A percentile compares a stretch with the other conserved stretches of the same genome.
phyloP scores from a whole-genome alignment of 2,888 invertebrate species.

The Tetrapedia diversipes region DNA sequence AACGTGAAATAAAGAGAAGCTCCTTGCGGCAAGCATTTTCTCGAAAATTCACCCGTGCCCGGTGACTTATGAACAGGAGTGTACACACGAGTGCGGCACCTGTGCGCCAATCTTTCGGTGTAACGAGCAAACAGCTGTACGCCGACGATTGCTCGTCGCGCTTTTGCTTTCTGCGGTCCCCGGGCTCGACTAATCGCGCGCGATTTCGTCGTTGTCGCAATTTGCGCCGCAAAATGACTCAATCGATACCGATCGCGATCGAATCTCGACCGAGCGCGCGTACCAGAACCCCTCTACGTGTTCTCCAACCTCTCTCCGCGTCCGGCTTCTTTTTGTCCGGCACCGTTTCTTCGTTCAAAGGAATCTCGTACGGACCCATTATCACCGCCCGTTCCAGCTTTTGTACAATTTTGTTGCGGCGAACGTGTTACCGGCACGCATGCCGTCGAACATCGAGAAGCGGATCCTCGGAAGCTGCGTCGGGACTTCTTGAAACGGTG shows the following conservation, averaged over 20 bases:
- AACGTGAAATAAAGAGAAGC: no score
- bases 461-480: constrained; percentile 38
- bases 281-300: background rate
- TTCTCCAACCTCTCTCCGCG: background rate
- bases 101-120: no score
- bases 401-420: constrained; percentile 65
- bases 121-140: constrained; percentile 47
- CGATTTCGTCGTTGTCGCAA: constrained; percentile 30
- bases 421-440: constrained; percentile 54
- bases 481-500: constrained; percentile 32
- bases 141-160: background rate
- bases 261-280: background rate
- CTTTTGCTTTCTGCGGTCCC: background rate
- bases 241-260: constrained; percentile 12
- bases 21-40: no score
- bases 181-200: constrained; percentile 17
- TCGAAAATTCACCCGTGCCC: no score
- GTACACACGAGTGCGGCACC: constrained; percentile 44
- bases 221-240: constrained; percentile 17
- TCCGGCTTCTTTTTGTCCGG: background rate
- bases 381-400: constrained; percentile 51
- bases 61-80: no score
- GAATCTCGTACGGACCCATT: constrained; percentile 38
- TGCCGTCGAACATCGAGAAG: constrained; percentile 38
- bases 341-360: constrained; percentile 21